Evolutionary conservation across 30 jellyfish, hydroid and myxozoan genomes (phyloP), one percentile per base, ranked within the genome.

Genomic region (Catostylus mosaicus): DNA sequence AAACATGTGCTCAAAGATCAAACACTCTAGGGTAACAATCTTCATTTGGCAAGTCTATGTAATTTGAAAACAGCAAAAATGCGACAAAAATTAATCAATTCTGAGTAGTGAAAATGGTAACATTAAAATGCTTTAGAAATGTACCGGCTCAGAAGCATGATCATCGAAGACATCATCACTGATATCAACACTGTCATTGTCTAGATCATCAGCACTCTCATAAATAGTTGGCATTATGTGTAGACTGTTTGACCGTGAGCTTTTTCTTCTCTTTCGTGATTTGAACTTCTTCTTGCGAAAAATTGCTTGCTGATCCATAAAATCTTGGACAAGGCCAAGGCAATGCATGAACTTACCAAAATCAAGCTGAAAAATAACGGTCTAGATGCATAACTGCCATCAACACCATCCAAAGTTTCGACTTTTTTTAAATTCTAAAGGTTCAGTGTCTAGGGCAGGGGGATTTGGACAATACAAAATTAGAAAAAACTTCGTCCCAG

Each of bases 181-280:
- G 59, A 61, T 67, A 31, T 75, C 96, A 51, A 11, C 36, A 54
- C 67, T 38, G 35, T 86, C 96, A 40, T 36, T 32, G 33, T 86
- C 86, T 24, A 45, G 80, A 62, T 51, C 60, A 32, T 34, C 71
- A 31, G 76, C 35, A 23, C 89, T 64, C 60, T 87, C 96, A 63
- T 67, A 76, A 30, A 87, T 87, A 4, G 96, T 87, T 57, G 96
- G 96, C 88, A 87, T 29, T 16, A 78, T 77, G n/a, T 72, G 82
- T 32, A 77, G 38, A 35, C 87, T 78, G 83, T 76, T 73, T 31
- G 86, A 78, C 48, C 78, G 18, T 6, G 96, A 76, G 62, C 87
- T 73, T 54, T 77, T 77, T 33, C 89, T 68, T 45, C 91, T 59
- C 84, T 78, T 78, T 5, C 96, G 76, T 65, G 78, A 63, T 22